Conservation (phyloP, 2,888 invertebrate genomes). For the Drosophila testacea region DNA sequence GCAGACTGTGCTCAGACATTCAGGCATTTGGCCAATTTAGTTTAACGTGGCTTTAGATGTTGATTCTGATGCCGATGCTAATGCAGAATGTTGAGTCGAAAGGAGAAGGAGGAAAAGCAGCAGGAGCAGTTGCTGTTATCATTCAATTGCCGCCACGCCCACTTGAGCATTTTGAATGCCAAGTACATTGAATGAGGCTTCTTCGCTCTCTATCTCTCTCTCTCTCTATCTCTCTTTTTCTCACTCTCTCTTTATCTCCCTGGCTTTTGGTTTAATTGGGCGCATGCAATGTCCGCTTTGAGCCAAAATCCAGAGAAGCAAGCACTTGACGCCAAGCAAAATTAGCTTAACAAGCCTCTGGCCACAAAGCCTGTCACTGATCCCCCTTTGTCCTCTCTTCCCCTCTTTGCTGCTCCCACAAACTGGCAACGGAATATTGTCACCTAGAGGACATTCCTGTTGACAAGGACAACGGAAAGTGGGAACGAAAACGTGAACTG, state of each 20-base stretch:
- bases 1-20: slow-evolving; percentile 53
- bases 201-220: slow-evolving; percentile 31
- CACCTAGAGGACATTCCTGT: slow-evolving; percentile 54
- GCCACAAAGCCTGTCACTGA: slow-evolving; percentile 32
- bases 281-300: slow-evolving; percentile 44
- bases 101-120: slow-evolving; percentile 10
- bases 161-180: slow-evolving; percentile 61
- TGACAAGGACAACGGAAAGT: slow-evolving; percentile 50
- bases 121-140: slow-evolving; percentile 56
- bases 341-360: slow-evolving; percentile 58
- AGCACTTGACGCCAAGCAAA: slow-evolving; percentile 48
- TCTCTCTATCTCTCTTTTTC: not conserved
- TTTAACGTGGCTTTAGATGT: slow-evolving; percentile 50
- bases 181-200: slow-evolving; percentile 51
- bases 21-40: slow-evolving; percentile 68
- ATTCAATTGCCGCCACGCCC: slow-evolving; percentile 69
- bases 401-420: not conserved
- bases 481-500: not conserved
- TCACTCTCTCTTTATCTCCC: not conserved
- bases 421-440: slow-evolving; percentile 36
- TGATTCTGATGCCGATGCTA: slow-evolving; percentile 24
- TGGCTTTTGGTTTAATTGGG: slow-evolving; percentile 59
- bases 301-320: slow-evolving; percentile 1
- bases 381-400: not conserved
- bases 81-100: slow-evolving; percentile 16